Conservation (phyloP, 2,888 invertebrate genomes). For the Hypercompe scribonia region DNA sequence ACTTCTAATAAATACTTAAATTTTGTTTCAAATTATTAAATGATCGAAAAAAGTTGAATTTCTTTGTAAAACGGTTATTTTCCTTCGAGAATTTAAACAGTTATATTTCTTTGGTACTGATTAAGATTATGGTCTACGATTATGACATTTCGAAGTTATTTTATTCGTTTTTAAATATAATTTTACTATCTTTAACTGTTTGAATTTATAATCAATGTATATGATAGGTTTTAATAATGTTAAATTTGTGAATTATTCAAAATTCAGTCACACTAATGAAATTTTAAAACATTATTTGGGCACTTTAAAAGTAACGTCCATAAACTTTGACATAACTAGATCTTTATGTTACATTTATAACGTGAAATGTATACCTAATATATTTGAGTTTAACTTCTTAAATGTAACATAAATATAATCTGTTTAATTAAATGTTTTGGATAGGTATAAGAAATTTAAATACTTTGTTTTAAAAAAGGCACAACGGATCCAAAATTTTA, state of each 20-base stretch:
- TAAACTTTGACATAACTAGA: conserved; percentile 51
- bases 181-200: conserved; percentile 27
- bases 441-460: conserved; percentile 51
- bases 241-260: conserved; percentile 28
- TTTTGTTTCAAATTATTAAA: conserved; percentile 33
- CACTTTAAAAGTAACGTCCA: conserved; percentile 40
- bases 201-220: conserved; percentile 44
- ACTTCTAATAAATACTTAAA: conserved; percentile 46
- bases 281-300: conserved; percentile 33
- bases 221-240: conserved; percentile 47
- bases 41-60: conserved; percentile 26
- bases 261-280: conserved; percentile 36
- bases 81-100: conserved; percentile 29
- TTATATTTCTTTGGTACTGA: conserved; percentile 17
- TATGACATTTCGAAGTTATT: conserved; percentile 22
- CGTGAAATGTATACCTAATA: conserved; percentile 59
- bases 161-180: conserved; percentile 34
- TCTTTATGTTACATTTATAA: conserved; percentile 51
- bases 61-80: conserved; percentile 18
- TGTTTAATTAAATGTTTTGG: conserved; percentile 42
- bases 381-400: conserved; percentile 19
- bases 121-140: too few species aligned
- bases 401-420: conserved; percentile 40
- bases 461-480: conserved; percentile 69
- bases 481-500: conserved; percentile 63